Conservation (phyloP, 1,140 invertebrate genomes). For the Adoxophyes honmai region DNA sequence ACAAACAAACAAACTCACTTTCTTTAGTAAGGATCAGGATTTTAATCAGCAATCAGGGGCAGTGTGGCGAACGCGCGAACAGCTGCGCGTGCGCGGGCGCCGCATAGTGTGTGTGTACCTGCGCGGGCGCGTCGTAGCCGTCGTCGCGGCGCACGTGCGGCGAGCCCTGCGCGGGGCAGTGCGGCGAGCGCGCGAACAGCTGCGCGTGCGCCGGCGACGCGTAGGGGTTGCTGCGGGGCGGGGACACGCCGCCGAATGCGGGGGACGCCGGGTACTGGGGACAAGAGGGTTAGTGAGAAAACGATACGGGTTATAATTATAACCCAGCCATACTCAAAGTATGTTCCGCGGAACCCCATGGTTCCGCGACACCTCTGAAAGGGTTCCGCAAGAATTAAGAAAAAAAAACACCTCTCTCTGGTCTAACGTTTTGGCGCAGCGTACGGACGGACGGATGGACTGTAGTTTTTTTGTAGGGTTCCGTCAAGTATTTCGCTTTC, state of each 20-base stretch:
- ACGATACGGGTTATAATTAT: background rate
- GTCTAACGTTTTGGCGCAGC: too few relatives aligned
- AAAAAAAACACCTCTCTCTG: too few relatives aligned
- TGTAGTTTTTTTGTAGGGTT: too few relatives aligned
- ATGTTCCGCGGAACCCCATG: too few relatives aligned
- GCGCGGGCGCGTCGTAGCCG: conserved; percentile 35
- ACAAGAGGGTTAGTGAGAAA: conserved; percentile 13
- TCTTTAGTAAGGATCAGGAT: too few relatives aligned
- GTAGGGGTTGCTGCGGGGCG: conserved; percentile 45
- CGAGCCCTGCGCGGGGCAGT: conserved; percentile 20
- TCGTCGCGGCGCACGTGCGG: conserved; percentile 30
- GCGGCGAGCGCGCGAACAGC: conserved; percentile 37
- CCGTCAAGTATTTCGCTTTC: too few relatives aligned
- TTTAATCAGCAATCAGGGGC: too few relatives aligned
- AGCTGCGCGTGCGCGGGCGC: conserved; percentile 30
- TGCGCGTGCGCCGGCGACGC: conserved; percentile 34
- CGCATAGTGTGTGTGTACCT: conserved; percentile 16
- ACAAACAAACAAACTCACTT: too few relatives aligned
- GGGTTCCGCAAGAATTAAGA: too few relatives aligned
- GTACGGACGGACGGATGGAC: too few relatives aligned
- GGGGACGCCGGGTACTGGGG: conserved; percentile 51
- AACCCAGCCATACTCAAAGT: too few relatives aligned
- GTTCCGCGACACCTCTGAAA: too few relatives aligned
- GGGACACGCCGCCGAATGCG: conserved; percentile 48
- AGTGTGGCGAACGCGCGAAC: conserved; percentile 34